phyloP scores from a whole-genome alignment of 2,797 vertebrate genomes.

The Rhynchotus rufescens region DNA sequence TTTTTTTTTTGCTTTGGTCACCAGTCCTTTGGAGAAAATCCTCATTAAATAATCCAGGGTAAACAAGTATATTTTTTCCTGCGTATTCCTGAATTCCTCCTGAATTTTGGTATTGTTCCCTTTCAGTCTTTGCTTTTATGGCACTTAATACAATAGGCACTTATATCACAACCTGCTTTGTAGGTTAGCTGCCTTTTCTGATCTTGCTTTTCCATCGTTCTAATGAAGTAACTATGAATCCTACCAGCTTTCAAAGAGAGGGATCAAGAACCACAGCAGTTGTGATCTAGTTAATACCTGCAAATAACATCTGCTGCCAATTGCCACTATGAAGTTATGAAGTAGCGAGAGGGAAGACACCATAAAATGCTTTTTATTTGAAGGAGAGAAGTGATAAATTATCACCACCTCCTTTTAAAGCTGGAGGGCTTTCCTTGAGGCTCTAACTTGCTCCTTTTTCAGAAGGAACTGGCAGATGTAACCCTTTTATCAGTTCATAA shows the following conservation, averaged over 20 bases:
- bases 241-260: not conserved
- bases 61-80: not conserved
- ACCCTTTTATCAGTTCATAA: not conserved
- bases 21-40: not conserved
- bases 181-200: not conserved
- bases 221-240: not conserved
- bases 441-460: not conserved
- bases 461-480: not conserved
- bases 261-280: not conserved
- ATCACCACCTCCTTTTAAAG: slow-evolving; percentile 9
- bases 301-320: not conserved
- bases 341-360: not conserved
- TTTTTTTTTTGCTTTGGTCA: slow-evolving; percentile 21
- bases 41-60: no score
- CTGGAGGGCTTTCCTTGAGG: not conserved
- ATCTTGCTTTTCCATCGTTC: not conserved
- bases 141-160: not conserved
- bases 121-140: not conserved
- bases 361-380: not conserved
- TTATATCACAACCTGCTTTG: not conserved
- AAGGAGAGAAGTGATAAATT: slow-evolving; percentile 27
- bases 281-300: not conserved
- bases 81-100: no score
- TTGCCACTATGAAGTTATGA: not conserved
- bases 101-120: not conserved